phyloP scores from a whole-genome alignment of 2,797 vertebrate species.

The Aerospiza tachiro region DNA sequence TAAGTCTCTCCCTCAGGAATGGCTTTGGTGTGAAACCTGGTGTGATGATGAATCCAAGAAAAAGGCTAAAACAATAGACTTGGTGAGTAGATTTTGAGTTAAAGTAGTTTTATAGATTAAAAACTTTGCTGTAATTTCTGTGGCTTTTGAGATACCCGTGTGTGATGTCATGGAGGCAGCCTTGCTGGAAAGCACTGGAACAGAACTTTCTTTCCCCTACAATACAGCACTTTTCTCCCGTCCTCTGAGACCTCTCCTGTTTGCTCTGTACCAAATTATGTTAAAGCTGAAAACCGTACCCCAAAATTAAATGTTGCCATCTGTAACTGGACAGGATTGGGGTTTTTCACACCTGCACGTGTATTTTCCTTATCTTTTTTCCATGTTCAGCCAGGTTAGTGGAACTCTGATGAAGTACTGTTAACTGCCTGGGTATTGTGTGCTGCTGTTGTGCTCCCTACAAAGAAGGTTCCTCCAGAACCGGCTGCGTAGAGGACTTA shows the following conservation, averaged over 20 bases:
- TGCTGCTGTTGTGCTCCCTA: not conserved
- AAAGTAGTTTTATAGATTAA: not conserved
- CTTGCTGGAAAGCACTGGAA: not conserved
- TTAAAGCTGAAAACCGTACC: not conserved
- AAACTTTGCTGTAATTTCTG: not conserved
- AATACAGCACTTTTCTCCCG: not conserved
- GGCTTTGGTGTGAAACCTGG: slow-evolving; percentile 99
- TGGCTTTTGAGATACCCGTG: not conserved
- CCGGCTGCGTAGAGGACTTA: not conserved
- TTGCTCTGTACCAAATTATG: not conserved
- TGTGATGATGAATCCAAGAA: slow-evolving; percentile 90
- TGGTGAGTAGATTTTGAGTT: slow-evolving; percentile 76
- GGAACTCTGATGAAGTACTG: not conserved
- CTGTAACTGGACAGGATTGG: not conserved
- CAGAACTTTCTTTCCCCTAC: not conserved
- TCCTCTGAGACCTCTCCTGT: not conserved
- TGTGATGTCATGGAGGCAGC: not conserved
- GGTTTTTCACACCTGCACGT: not conserved
- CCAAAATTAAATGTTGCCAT: not conserved
- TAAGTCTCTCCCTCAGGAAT: slow-evolving; percentile 96
- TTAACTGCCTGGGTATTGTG: not conserved
- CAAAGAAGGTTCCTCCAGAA: not conserved
- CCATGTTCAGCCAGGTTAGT: not conserved
- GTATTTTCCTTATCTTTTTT: not conserved
- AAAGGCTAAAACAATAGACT: slow-evolving; percentile 93